Evolutionary conservation across 1,140 invertebrate species (phyloP), one percentile per base, ranked within the genome.

Genomic region (Brachionus sp.): DNA sequence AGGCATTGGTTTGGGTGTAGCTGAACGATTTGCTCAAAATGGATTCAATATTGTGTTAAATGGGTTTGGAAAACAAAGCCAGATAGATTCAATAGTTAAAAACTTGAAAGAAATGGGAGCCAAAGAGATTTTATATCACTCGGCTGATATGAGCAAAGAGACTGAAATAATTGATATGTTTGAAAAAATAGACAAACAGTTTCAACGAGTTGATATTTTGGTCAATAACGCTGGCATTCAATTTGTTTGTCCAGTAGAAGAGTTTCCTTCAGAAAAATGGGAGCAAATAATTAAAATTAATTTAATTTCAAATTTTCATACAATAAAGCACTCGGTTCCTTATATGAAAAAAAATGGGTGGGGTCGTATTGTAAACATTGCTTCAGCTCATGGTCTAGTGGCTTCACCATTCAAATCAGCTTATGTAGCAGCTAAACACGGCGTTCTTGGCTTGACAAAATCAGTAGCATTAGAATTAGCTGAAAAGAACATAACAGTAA

Each of bases 1-100:
- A 70, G 89, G 88, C 6, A 89, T 89, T 77, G 89, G 89, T 13
- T 84, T 87, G 16, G 88, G 86, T 1, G 86, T 89, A 44, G 87
- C 86, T 13, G 77, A 84, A 7, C 39, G 75, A 44, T 84, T 89
- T 42, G 88, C 88, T 0, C 82, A 85, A 50, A 83, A 85, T 35
- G 87, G 88, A 9, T 85, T 85, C 84, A 73, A 86, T 23, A 77
- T 89, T 13, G 84, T 89, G 9, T 37, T 88, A 16, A 87, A 87
- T 83, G 88, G 88, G 33, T 84, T 87, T 57, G 86, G 86, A n/a
- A 84, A 85, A 70, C 75, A 84, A 83, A 83, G 37, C 6, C 29
- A 50, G 66, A 75, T 68, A 19, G n/a, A 46, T 5, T 37, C 29
- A 35, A 46, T 84, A n/a, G n/a, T 39, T 42, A 12, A 57, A 57